phyloP scores from a whole-genome alignment of 1,140 invertebrate species.

The Cyrtorhinus lividipennis region DNA sequence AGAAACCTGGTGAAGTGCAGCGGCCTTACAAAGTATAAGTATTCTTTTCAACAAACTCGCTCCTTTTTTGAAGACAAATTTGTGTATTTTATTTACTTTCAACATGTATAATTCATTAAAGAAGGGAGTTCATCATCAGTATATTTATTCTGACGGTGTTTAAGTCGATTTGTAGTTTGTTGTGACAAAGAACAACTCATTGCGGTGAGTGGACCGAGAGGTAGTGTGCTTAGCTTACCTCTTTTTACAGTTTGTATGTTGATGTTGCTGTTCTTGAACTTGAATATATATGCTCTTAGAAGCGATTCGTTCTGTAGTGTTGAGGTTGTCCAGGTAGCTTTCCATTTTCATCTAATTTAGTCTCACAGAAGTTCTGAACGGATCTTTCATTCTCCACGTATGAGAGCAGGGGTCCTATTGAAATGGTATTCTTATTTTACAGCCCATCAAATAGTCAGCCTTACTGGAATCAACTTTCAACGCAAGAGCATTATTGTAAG shows the following conservation, averaged over 20 bases:
- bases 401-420: background rate
- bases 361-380: too few species aligned
- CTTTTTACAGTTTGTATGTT: too few species aligned
- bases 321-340: too few species aligned
- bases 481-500: constrained; percentile 84
- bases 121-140: too few species aligned
- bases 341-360: too few species aligned
- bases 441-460: constrained; percentile 88
- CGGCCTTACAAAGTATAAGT: constrained; percentile 75
- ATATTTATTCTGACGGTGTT: too few species aligned
- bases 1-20: constrained; percentile 50
- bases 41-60: constrained; percentile 28
- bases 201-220: background rate
- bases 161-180: too few species aligned
- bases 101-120: too few species aligned
- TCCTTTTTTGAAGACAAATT: constrained; percentile 3
- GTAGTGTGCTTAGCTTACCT: too few species aligned
- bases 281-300: background rate
- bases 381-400: too few species aligned
- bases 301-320: background rate
- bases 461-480: constrained; percentile 89
- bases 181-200: too few species aligned
- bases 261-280: too few species aligned
- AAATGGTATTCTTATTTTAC: constrained; percentile 34
- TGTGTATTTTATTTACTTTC: background rate